A percentile compares a stretch with the other conserved stretches of the same genome.
Conservation (phyloP, 2,888 invertebrate species). For the Oligia fasciuncula region DNA sequence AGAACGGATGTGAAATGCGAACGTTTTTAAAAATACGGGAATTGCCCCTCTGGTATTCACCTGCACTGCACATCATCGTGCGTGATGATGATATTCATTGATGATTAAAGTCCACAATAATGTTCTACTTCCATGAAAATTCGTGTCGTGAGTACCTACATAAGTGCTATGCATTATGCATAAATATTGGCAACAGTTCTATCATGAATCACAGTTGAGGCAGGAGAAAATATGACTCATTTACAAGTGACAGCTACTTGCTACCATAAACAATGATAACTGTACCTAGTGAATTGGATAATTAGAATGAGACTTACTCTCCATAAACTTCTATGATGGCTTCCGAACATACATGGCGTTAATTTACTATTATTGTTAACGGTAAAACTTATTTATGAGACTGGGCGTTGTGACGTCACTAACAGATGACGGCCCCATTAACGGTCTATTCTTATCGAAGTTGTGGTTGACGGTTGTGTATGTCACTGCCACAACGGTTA, state of each 20-base stretch:
- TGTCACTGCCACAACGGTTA: constrained; percentile 17
- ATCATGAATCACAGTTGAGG: constrained; percentile 42
- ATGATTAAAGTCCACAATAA: constrained; percentile 6
- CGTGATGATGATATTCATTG: neutral
- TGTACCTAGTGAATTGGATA: constrained; percentile 17
- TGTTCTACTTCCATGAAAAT: constrained; percentile 21
- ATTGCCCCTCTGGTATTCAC: neutral
- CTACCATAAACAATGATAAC: constrained; percentile 26
- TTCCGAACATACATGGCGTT: constrained; percentile 18
- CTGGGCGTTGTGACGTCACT: constrained; percentile 46
- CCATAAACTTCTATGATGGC: constrained; percentile 21
- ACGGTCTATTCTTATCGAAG: constrained; percentile 59
- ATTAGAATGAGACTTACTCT: constrained; percentile 26
- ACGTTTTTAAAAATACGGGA: too few species aligned
- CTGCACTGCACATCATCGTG: neutral
- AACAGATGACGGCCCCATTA: constrained; percentile 40
- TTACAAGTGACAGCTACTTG: constrained; percentile 5
- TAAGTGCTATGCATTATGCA: neutral
- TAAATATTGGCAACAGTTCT: constrained; percentile 25
- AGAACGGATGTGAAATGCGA: too few species aligned
- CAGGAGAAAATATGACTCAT: constrained; percentile 49
- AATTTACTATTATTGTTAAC: constrained; percentile 28
- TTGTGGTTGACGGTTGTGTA: constrained; percentile 30
- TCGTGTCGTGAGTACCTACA: constrained; percentile 14
- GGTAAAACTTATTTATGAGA: constrained; percentile 8